Percentiles rank a stretch among this genome's conserved stretches.
Evolutionary conservation across 2,113 vertebrate species (phyloP).

Genomic region (Peromyscus maniculatus): DNA sequence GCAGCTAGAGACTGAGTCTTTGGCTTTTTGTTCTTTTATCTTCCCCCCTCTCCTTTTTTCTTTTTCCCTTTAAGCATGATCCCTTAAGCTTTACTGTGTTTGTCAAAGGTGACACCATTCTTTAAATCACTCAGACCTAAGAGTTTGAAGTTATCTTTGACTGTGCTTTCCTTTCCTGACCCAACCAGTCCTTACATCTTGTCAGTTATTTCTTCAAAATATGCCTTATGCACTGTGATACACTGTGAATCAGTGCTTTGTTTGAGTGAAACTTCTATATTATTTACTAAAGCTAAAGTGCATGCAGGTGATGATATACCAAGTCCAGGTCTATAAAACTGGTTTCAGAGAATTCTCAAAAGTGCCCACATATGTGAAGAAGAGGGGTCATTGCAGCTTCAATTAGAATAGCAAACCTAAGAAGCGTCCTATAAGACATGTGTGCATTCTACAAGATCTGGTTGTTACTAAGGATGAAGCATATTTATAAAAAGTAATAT

Average conservation of each 20-base stretch:
- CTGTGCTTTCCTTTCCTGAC: conserved; percentile 53
- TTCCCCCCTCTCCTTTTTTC: conserved; percentile 43
- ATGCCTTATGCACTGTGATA: conserved; percentile 31
- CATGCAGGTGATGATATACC: neutral
- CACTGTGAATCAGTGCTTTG: neutral
- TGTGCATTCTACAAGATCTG: neutral
- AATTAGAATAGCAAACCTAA: neutral
- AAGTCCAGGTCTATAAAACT: neutral
- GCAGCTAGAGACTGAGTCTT: conserved; percentile 67
- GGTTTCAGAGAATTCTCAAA: neutral
- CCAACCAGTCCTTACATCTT: conserved; percentile 30
- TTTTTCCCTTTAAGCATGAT: conserved; percentile 45
- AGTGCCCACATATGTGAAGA: neutral
- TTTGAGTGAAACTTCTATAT: conserved; percentile 19
- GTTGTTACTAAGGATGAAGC: neutral
- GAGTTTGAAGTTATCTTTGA: conserved; percentile 74
- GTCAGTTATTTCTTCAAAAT: conserved; percentile 63
- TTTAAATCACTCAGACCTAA: conserved; percentile 68
- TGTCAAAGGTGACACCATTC: conserved; percentile 71
- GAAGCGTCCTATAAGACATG: neutral
- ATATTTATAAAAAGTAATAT: neutral
- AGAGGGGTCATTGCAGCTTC: neutral
- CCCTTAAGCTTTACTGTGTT: conserved; percentile 55
- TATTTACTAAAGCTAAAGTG: conserved; percentile 55
- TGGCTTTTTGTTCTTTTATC: conserved; percentile 73